Percentiles rank a stretch among this genome's conserved stretches.
Conservation (phyloP, 2,888 invertebrate species). For the Ichneumon xanthorius region DNA sequence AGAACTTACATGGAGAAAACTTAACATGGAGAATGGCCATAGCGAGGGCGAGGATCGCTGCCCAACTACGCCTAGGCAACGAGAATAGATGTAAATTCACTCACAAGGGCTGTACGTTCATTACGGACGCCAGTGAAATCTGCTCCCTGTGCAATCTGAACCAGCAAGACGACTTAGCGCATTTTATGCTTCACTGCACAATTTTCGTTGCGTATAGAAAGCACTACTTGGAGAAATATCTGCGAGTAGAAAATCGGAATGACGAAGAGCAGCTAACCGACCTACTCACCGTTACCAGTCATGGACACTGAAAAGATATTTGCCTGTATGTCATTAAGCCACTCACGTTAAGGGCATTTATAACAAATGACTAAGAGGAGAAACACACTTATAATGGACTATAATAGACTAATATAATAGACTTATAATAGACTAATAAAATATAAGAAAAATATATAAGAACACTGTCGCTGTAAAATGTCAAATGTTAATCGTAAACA, state of each 20-base stretch:
- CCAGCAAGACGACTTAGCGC: not conserved
- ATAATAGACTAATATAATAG: too few relatives aligned
- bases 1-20: not conserved
- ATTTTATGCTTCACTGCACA: not conserved
- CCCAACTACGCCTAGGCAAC: not conserved
- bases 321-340: not conserved
- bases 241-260: not conserved
- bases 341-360: not conserved
- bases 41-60: not conserved
- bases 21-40: conserved; percentile 2
- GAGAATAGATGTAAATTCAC: not conserved
- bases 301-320: not conserved
- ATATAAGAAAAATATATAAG: not conserved
- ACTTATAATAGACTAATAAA: too few relatives aligned
- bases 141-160: not conserved
- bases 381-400: not conserved
- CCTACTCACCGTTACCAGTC: not conserved
- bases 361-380: not conserved
- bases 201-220: not conserved
- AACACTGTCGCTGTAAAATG: not conserved
- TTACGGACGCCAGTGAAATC: too few relatives aligned
- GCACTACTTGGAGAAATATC: not conserved
- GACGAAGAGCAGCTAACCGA: not conserved
- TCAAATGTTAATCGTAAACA: not conserved
- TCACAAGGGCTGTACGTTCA: not conserved